Conservation (phyloP, 1,140 invertebrate species). For the Zaprionus capensis region DNA sequence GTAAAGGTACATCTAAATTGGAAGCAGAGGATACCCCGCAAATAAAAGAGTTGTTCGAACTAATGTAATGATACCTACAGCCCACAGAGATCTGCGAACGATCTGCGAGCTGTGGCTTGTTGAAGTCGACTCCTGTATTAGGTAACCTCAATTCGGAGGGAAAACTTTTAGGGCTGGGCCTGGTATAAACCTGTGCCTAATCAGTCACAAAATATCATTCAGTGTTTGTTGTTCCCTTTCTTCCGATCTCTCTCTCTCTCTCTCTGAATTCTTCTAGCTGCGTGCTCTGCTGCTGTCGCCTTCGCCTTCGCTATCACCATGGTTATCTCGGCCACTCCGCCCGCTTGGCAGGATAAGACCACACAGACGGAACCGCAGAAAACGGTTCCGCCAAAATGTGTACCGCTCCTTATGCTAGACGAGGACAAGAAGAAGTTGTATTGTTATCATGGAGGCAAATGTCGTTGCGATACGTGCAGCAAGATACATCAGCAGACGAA, state of each 20-base stretch:
- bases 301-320: background rate
- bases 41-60: too few species aligned
- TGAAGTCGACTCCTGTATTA: too few species aligned
- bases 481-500: slow-evolving; percentile 28
- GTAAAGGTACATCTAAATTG: too few species aligned
- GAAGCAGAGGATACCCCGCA: too few species aligned
- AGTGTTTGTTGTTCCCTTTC: background rate
- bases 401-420: slow-evolving; percentile 58
- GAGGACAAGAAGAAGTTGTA: slow-evolving; percentile 59
- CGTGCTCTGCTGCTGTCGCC: background rate
- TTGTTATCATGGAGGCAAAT: slow-evolving; percentile 73
- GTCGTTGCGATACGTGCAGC: slow-evolving; percentile 48
- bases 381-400: slow-evolving; percentile 21
- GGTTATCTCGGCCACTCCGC: slow-evolving; percentile 45
- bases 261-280: background rate
- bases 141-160: too few species aligned
- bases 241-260: background rate
- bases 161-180: background rate
- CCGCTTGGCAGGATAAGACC: slow-evolving; percentile 14
- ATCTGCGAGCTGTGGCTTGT: too few species aligned
- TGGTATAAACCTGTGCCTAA: background rate
- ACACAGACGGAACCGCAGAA: slow-evolving; percentile 60
- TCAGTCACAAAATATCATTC: background rate
- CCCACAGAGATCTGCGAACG: too few species aligned
- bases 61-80: too few species aligned